phyloP scores from a whole-genome alignment of 1,140 invertebrate species.

The Prorops nasuta region DNA sequence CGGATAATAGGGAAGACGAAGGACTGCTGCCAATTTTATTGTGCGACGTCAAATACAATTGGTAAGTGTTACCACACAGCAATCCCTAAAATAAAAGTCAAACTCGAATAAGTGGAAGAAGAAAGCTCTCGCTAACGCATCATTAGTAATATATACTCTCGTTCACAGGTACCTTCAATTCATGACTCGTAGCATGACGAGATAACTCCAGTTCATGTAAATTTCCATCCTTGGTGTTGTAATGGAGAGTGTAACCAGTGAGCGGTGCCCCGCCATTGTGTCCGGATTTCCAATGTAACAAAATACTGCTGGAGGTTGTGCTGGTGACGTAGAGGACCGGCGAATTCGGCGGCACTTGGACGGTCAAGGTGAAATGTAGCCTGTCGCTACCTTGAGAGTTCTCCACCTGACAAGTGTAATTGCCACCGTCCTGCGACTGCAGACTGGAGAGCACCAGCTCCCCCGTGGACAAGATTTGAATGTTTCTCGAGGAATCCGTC shows the following conservation, averaged over 20 bases:
- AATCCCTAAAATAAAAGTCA: conserved; percentile 53
- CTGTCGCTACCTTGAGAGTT: conserved; percentile 71
- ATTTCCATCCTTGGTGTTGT: conserved; percentile 64
- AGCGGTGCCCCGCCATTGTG: conserved; percentile 69
- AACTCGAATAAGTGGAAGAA: neutral
- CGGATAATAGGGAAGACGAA: conserved; percentile 67
- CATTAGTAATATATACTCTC: too few species aligned
- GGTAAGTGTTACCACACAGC: conserved; percentile 72
- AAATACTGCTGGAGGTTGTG: conserved; percentile 68
- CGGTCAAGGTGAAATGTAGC: conserved; percentile 61
- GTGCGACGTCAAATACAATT: conserved; percentile 68
- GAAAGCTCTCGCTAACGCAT: neutral
- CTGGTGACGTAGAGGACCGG: conserved; percentile 72
- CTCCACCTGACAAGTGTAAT: conserved; percentile 75
- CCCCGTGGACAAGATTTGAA: conserved; percentile 63
- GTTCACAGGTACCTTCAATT: conserved; percentile 70
- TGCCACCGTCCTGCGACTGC: conserved; percentile 67
- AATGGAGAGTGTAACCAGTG: conserved; percentile 67
- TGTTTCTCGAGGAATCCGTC: conserved; percentile 58
- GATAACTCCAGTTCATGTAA: conserved; percentile 66
- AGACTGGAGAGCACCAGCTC: conserved; percentile 66
- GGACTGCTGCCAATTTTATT: conserved; percentile 74
- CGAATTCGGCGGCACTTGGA: conserved; percentile 68
- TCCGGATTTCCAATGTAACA: conserved; percentile 72
- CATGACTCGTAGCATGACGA: conserved; percentile 64